Evolutionary conservation across 1,140 invertebrate genomes (phyloP).

Genomic region (Sycophila sp.): DNA sequence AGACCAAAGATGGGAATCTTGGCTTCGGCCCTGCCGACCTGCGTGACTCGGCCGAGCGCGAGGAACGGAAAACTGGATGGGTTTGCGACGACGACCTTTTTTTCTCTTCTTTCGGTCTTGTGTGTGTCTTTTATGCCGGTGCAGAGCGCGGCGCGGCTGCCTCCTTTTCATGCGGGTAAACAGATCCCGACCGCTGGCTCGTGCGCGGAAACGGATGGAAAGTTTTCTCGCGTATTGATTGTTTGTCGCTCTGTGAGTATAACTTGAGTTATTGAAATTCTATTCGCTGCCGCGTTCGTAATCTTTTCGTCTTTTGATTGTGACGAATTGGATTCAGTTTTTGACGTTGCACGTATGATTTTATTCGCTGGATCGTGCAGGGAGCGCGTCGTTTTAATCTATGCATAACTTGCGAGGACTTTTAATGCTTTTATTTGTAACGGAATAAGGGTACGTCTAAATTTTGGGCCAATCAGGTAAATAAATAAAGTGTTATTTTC

Average conservation of each 20-base stretch:
- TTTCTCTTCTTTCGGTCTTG: too few species aligned
- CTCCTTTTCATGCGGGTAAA: conserved; percentile 3
- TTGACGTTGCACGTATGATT: too few species aligned
- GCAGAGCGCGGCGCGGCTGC: not conserved
- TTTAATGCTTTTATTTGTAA: too few species aligned
- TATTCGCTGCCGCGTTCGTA: not conserved
- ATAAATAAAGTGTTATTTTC: too few species aligned
- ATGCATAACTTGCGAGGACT: too few species aligned
- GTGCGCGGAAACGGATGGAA: not conserved
- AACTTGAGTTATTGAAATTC: not conserved
- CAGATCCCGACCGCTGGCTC: conserved; percentile 6
- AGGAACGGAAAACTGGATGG: conserved; percentile 41
- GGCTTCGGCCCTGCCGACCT: not conserved
- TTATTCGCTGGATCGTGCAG: too few species aligned
- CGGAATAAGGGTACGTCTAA: too few species aligned
- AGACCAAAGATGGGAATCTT: not conserved
- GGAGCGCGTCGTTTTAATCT: too few species aligned
- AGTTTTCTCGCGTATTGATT: conserved; percentile 6
- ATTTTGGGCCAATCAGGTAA: too few species aligned
- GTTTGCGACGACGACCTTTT: not conserved
- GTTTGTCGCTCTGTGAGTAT: too few species aligned
- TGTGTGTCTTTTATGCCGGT: not conserved
- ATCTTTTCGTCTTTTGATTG: not conserved
- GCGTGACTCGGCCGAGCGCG: not conserved
- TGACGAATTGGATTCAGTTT: too few species aligned